These are phyloP conservation scores for Alcedo atthis DNA, from an alignment of 2,797 vertebrate species.

Conservation along the genomic window DNA sequence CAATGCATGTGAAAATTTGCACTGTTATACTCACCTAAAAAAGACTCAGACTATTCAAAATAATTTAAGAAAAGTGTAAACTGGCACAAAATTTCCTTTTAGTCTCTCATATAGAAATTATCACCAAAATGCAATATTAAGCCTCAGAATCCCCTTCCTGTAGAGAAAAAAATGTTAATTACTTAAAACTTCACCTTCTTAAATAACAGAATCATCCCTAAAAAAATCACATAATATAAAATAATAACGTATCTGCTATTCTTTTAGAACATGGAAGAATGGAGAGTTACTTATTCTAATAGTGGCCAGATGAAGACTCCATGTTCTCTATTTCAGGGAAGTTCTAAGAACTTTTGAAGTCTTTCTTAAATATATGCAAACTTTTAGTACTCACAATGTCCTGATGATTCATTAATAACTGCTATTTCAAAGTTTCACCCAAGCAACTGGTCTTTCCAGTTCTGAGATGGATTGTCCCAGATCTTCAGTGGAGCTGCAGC, in stretches of 20 bases:
- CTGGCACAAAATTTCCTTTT: accelerated
- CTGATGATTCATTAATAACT: background rate
- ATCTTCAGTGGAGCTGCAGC: background rate
- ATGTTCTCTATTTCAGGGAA: background rate
- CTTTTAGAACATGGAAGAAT: background rate
- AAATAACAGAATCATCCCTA: background rate
- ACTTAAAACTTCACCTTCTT: background rate
- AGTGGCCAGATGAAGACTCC: background rate
- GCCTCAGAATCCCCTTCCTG: background rate
- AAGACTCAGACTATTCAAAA: background rate
- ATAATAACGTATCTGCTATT: background rate
- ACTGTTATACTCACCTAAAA: background rate
- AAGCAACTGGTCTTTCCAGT: background rate
- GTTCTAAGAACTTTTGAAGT: background rate
- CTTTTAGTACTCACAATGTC: background rate
- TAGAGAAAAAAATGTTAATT: background rate
- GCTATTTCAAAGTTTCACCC: background rate
- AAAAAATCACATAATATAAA: background rate
- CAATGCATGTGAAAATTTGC: background rate
- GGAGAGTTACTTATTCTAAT: background rate
- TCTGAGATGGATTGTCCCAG: background rate
- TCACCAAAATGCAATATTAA: background rate
- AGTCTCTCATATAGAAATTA: background rate
- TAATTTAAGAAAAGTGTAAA: background rate
- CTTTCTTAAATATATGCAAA: background rate